Evolutionary conservation across 1,140 invertebrate genomes (phyloP).

Genomic region (Epicauta chinensis): DNA sequence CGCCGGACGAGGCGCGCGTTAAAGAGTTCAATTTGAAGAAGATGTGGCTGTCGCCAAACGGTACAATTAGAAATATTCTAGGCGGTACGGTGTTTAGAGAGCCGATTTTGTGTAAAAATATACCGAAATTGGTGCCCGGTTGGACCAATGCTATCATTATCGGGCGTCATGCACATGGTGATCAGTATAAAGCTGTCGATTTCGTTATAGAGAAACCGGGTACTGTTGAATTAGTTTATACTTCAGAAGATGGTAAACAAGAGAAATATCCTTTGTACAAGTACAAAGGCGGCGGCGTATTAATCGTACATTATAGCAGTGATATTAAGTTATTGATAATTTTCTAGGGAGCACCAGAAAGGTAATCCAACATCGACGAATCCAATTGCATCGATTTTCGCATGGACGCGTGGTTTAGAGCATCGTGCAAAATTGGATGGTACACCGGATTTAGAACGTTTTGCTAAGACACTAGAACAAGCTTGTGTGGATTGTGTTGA

Average conservation of each 20-base stretch:
- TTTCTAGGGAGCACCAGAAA: conserved; percentile 61
- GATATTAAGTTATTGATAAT: no score
- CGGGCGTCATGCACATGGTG: conserved; percentile 83
- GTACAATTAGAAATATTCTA: conserved; percentile 85
- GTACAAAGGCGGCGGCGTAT: conserved; percentile 72
- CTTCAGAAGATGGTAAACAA: conserved; percentile 51
- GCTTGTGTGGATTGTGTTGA: conserved; percentile 85
- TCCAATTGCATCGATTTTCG: conserved; percentile 88
- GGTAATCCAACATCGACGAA: conserved; percentile 83
- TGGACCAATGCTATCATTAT: conserved; percentile 79
- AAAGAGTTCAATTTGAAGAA: conserved; percentile 90
- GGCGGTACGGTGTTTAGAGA: conserved; percentile 88
- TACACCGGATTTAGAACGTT: conserved; percentile 62
- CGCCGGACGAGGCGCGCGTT: conserved; percentile 82
- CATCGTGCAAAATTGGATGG: conserved; percentile 79
- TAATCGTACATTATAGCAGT: conserved; percentile 88
- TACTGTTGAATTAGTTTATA: conserved; percentile 64
- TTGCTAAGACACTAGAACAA: conserved; percentile 48
- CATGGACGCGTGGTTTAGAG: conserved; percentile 79
- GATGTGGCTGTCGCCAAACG: conserved; percentile 90
- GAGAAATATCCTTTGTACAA: conserved; percentile 57
- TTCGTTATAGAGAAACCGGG: conserved; percentile 66
- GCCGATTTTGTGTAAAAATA: conserved; percentile 83
- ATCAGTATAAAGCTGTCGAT: conserved; percentile 88
- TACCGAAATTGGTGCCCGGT: conserved; percentile 79